Conservation (phyloP, 2,888 invertebrate genomes). For the Eucriotettix oculatus region DNA sequence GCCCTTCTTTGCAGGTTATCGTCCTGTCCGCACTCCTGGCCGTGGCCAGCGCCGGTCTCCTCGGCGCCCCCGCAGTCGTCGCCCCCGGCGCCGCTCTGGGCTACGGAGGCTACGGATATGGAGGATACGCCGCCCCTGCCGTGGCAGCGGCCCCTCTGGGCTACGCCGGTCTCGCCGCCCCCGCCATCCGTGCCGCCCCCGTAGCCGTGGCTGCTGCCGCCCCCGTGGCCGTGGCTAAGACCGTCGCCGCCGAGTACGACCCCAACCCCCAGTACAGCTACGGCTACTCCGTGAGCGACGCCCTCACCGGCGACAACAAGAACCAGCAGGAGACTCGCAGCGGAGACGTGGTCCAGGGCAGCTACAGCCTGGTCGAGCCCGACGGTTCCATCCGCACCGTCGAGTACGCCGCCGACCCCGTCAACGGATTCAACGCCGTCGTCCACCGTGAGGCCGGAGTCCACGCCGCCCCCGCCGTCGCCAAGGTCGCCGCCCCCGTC, state of each 20-base stretch:
- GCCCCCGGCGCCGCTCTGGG: conserved; percentile 3
- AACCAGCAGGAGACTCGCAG: background rate
- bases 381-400: background rate
- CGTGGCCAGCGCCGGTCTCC: conserved; percentile 16
- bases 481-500: background rate
- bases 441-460: background rate
- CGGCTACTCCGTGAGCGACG: background rate
- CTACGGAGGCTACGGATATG: conserved; percentile 3
- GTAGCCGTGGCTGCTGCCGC: background rate
- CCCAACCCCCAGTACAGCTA: background rate
- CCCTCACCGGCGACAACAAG: background rate
- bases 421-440: background rate
- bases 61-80: conserved; percentile 7
- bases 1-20: conserved; percentile 12
- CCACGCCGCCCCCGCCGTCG: background rate
- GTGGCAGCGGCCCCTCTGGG: background rate
- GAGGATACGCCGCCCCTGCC: conserved; percentile 2
- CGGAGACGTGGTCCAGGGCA: background rate
- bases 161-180: background rate
- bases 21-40: conserved; percentile 17
- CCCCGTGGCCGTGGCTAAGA: background rate
- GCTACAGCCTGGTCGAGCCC: background rate
- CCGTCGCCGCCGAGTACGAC: background rate
- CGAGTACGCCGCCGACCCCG: background rate
- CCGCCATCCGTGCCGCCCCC: background rate